phyloP scores from a whole-genome alignment of 1,140 invertebrate species.

The Ridgeia piscesae region DNA sequence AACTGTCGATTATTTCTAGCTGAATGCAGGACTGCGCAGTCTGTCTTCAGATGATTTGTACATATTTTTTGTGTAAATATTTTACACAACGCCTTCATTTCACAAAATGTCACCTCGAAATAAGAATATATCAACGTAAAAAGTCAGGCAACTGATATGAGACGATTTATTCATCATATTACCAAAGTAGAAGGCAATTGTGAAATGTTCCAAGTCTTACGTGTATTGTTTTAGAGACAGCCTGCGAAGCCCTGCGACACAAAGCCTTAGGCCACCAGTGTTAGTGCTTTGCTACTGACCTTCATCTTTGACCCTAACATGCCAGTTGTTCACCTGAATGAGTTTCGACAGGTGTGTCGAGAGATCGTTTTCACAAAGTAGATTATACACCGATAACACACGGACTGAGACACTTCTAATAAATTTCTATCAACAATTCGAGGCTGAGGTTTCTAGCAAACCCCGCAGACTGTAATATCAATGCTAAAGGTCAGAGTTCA shows the following conservation, averaged over 20 bases:
- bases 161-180: background rate
- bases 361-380: background rate
- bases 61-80: background rate
- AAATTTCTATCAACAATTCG: background rate
- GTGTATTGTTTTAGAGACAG: background rate
- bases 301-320: background rate
- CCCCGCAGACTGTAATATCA: background rate
- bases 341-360: background rate
- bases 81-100: too few species aligned
- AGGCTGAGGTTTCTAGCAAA: background rate
- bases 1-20: background rate
- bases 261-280: background rate
- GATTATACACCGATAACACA: too few species aligned
- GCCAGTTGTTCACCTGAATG: background rate
- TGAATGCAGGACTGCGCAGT: background rate
- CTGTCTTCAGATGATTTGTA: background rate
- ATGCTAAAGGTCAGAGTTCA: background rate
- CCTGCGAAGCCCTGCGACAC: background rate
- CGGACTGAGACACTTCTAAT: background rate
- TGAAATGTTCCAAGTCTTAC: background rate
- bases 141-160: background rate
- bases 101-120: background rate
- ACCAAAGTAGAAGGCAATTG: background rate
- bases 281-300: background rate
- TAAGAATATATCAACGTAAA: background rate